These are phyloP conservation scores for Bombycilla garrulus DNA, from an alignment of 2,113 vertebrate genomes.

Conservation along the genomic window DNA sequence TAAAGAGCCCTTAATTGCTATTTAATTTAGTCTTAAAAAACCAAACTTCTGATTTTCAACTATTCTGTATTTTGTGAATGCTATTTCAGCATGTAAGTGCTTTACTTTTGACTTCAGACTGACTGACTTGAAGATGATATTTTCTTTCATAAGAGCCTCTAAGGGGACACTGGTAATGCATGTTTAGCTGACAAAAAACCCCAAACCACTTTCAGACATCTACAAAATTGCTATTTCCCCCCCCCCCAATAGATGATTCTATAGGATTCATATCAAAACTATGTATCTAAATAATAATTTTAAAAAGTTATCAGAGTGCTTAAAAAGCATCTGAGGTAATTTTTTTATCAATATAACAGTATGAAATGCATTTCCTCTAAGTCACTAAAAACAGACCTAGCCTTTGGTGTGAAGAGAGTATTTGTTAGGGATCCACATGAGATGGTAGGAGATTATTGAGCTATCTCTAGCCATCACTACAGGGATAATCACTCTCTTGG, in stretches of 20 bases:
- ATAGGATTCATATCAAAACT: background rate
- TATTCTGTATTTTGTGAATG: background rate
- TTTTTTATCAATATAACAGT: background rate
- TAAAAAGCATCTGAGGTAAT: background rate
- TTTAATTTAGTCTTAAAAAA: background rate
- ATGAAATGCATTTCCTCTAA: background rate
- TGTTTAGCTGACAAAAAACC: background rate
- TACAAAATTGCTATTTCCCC: background rate
- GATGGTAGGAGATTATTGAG: background rate
- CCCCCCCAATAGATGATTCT: background rate
- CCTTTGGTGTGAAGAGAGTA: background rate
- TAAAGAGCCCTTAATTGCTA: background rate
- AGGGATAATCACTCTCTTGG: background rate
- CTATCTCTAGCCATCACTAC: background rate
- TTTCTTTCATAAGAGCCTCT: slow-evolving; percentile 8
- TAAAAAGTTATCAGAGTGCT: background rate
- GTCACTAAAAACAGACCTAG: background rate
- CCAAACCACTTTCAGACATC: background rate
- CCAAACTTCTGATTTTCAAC: background rate
- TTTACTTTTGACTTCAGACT: slow-evolving; percentile 48
- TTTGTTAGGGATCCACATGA: background rate
- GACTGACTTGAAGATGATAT: background rate
- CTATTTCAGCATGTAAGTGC: background rate
- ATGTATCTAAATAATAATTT: background rate
- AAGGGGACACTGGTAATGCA: background rate